Base-by-base conservation (phyloP, 2,888 invertebrate species). In the Lasioglossum morio region DNA sequence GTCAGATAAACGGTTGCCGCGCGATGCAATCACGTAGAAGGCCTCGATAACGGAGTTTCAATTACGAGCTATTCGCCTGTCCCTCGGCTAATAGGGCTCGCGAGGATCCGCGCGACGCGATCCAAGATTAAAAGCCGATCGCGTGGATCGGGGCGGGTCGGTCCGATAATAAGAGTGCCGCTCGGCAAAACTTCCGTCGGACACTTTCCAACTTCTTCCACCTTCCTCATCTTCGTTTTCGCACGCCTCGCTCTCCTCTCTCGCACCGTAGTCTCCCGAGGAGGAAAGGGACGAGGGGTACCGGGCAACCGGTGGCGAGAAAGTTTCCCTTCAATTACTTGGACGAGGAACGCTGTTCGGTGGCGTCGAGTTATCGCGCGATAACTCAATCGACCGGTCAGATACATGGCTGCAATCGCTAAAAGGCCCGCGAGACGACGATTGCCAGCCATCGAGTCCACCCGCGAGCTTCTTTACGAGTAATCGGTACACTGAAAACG, bases 41-140 rank as follows among this genome's bases (percentile, higher is more conserved):
- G 90, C 91, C 87, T 88, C 91, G 95, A 95, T 95, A 95, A 95
- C 94, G 92, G 93, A 93, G 92, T 94, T 95, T 94, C 95, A 95
- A 95, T 95, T 95, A 95, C 91, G 87, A 77, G 77, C 88, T 86
- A 86, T 90, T 90, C 90, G 90, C 87, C 73, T 84, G 87, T 80
- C 83, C 87, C 84, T 34, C 69, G 37, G 81, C 74, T 92, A 91
- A 90, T 88, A 89, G 88, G 82, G 85, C 85, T 81, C 78, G 87
- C 80, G 66, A 63, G 84, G 81, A 85, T 85, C 84, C 78, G 30
- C 27, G 30, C 53, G 53, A 77, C 84, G 84, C 77, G 84, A 82
- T 89, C 83, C 81, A 86, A 86, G 86, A 86, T 89, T 89, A 90
- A 80, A 76, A 46, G 72, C 75, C 77, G 79, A 87, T 78, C 82